Conservation (phyloP, 1,140 invertebrate species). For the Musca domestica region DNA sequence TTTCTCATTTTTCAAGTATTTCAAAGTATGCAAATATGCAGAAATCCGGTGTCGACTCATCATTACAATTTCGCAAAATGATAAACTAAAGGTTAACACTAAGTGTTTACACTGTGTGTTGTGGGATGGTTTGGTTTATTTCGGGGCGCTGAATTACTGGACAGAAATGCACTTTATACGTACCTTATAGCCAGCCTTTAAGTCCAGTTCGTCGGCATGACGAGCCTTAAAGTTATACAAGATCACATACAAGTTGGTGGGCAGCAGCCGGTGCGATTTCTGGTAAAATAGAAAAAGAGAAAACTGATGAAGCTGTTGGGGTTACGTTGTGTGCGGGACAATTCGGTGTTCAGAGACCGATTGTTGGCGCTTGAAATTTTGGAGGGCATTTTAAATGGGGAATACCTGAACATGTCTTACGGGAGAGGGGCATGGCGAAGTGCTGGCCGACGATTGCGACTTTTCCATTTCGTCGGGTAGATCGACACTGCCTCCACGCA, state of each 20-base stretch:
- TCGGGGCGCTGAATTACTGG: too few species aligned
- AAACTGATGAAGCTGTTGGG: neutral
- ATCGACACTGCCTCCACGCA: slow-evolving; percentile 88
- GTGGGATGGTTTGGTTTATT: too few species aligned
- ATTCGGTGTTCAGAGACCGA: neutral
- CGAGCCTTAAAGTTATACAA: slow-evolving; percentile 93
- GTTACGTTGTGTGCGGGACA: neutral
- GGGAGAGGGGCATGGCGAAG: slow-evolving; percentile 88
- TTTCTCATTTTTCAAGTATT: too few species aligned
- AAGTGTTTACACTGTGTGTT: too few species aligned
- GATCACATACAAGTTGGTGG: slow-evolving; percentile 90
- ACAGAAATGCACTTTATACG: slow-evolving; percentile 18
- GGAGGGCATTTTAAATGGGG: slow-evolving; percentile 21
- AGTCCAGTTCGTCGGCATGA: slow-evolving; percentile 89
- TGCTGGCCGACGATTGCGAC: slow-evolving; percentile 85
- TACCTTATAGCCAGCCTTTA: slow-evolving; percentile 89
- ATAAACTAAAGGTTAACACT: too few species aligned
- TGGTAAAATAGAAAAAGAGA: slow-evolving; percentile 41
- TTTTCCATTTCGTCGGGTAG: slow-evolving; percentile 89
- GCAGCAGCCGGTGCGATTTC: slow-evolving; percentile 81
- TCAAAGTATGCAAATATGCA: too few species aligned
- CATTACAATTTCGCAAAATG: too few species aligned
- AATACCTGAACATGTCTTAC: slow-evolving; percentile 58
- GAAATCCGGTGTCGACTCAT: too few species aligned
- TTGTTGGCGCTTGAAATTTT: neutral